Base-by-base conservation (phyloP, 2,888 invertebrate species). In the Hydropsyche betteni region DNA sequence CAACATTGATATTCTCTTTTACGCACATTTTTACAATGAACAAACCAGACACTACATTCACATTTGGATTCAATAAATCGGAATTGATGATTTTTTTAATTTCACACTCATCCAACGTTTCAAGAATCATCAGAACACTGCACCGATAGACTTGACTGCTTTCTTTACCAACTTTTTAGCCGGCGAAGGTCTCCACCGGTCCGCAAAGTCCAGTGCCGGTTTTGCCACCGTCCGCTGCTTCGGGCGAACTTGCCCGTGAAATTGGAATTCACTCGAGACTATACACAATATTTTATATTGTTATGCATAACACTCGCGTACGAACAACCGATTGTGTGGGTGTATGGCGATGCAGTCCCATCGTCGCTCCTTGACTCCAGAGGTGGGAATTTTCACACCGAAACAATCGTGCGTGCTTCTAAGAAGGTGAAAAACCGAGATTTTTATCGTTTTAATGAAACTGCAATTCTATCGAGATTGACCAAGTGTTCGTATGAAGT, bases 221-320 rank as follows among this genome's bases (percentile, higher is more conserved):
- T 69, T 50, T 50, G 51, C 69, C 69, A 69, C 51, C 53, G 70
- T 51, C 14, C 70, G 52, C 53, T 53, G 52, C 53, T n/a, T 50
- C 72, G 72, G 44, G 72, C 58, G 55, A 72, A 72, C 72, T 72
- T 72, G 72, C 55, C 72, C 72, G 72, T 72, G 71, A 68, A 75
- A 75, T 75, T 75, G 75, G 70, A 75, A 75, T 75, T 75, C 55
- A 75, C 71, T 71, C 64, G 71, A 64, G 70, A 71, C 68, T 74
- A 74, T 64, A 12, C 34, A 34, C 64, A 34, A 33, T 64, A 64
- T 34, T 64, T 34, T 33, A 34, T 33, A 12, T 7, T n/a, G 5
- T 34, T 24, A 64, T 64, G 64, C 14, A 64, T 64, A 64, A 64
- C 33, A 64, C 44, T 44, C 6, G 4, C 44, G 44, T 44, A 64